Base-by-base conservation (phyloP, 2,888 invertebrate species). In the Salticus scenicus region DNA sequence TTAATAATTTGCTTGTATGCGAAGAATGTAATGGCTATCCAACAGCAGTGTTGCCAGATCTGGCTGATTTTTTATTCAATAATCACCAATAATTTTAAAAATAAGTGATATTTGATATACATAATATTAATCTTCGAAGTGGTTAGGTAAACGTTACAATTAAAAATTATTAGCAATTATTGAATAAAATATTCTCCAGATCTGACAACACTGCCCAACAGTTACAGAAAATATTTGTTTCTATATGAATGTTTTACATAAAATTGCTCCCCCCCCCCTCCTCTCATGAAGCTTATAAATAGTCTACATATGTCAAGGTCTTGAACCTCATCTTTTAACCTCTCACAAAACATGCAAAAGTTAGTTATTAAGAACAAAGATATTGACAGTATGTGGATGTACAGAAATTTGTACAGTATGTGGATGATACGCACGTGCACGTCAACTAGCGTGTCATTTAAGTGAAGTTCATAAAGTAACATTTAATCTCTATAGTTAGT, bases 211-310 rank as follows among this genome's bases (percentile, higher is more conserved):
- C n/a, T n/a, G n/a, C n/a, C n/a, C n/a, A n/a, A n/a, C n/a, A n/a
- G n/a, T n/a, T n/a, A n/a, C n/a, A n/a, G 97, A 97, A 90, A 97
- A 97, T 90, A 92, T 98, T 88, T 93, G 98, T 88, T 97, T 97
- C 91, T 98, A 98, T 91, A 98, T 98, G 96, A 97, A 97, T 91
- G 97, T 97, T 96, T 97, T 98, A 91, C 98, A 98, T 92, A 97
- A 98, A 94, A 81, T 87, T 17, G 97, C n/a, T n/a, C n/a, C n/a
- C n/a, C n/a, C n/a, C n/a, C 97, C 92, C 97, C 97, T 90, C 97
- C 97, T 92, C 97, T 97, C 80, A 97, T 97, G 92, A 97, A 97
- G 97, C 97, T 97, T 89, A 96, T 96, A 92, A 97, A 96, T 92
- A 93, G 96, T 92, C 97, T 98, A 80, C 98, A 98, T 69, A 93